Base-by-base conservation (phyloP, 2,888 invertebrate species). In the Seladonia tumulorum region DNA sequence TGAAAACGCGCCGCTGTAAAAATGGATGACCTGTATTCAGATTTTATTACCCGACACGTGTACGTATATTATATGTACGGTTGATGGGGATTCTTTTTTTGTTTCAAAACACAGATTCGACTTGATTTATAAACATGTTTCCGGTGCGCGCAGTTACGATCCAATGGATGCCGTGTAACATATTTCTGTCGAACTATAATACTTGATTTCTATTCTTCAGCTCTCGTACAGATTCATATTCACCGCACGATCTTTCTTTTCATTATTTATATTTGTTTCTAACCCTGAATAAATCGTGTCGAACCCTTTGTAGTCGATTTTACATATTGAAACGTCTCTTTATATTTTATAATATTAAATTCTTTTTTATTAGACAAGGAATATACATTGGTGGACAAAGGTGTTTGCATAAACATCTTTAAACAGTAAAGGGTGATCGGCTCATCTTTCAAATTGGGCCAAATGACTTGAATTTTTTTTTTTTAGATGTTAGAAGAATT, bases 41-140 rank as follows among this genome's bases (percentile, higher is more conserved):
- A 76, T 82, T 87, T 87, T 87, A 87, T 79, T 79, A 85, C 81
- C 25, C 71, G 85, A 79, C 82, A 79, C 73, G 66, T 66, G 82
- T 85, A 82, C 42, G 70, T 74, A 70, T 82, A 81, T 70, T 57
- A 71, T 29, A 49, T 73, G 75, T 74, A 66, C 18, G 57, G 68
- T 81, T 72, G 81, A 79, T 71, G 42, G 60, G 18, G 4, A 0
- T 22, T 5, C 7, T 49, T 74, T 72, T 42, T 74, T 66, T 42
- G 42, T 76, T 79, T 53, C 63, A 49, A 60, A 47, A 39, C 63
- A 42, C 78, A 74, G 76, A 72, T 80, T 86, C 85, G 14, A 25
- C 63, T 25, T 85, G 85, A 86, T 85, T 86, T 85, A 85, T 85
- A 78, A 86, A 75, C 85, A 78, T 72, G 77, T 84, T 78, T 72